Conservation (phyloP, 1,140 invertebrate species). For the Harpegnathos saltator region DNA sequence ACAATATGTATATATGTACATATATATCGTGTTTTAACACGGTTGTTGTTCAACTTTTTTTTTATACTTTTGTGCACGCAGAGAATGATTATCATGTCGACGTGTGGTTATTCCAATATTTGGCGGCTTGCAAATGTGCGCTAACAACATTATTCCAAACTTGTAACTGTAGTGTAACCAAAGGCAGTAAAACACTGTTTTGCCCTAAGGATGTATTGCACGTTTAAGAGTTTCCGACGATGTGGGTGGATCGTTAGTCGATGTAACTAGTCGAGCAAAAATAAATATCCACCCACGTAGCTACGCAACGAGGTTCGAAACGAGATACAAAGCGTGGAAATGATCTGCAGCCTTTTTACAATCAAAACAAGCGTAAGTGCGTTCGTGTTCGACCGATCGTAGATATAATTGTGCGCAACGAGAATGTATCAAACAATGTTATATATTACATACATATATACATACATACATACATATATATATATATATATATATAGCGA, state of each 20-base stretch:
- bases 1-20: too few relatives aligned
- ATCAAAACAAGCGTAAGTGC: constrained; percentile 36
- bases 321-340: constrained; percentile 16
- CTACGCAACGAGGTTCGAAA: constrained; percentile 26
- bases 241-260: constrained; percentile 51
- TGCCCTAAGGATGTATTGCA: constrained; percentile 49
- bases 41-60: too few relatives aligned
- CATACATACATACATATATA: too few relatives aligned
- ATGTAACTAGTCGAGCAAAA: constrained; percentile 57
- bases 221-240: constrained; percentile 55
- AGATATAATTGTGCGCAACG: constrained; percentile 16
- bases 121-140: too few relatives aligned
- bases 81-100: too few relatives aligned
- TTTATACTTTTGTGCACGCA: too few relatives aligned
- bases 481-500: too few relatives aligned
- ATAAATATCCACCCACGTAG: constrained; percentile 56
- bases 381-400: constrained; percentile 18
- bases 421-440: constrained; percentile 4
- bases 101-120: too few relatives aligned
- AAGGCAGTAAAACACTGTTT: constrained; percentile 54
- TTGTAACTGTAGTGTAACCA: constrained; percentile 1
- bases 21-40: too few relatives aligned
- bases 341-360: constrained; percentile 46
- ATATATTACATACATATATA: constrained; percentile 33
- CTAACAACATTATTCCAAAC: constrained; percentile 19